These are phyloP conservation scores for Elymnias hypermnestra DNA, from an alignment of 1,140 invertebrate species.

Conservation along the genomic window DNA sequence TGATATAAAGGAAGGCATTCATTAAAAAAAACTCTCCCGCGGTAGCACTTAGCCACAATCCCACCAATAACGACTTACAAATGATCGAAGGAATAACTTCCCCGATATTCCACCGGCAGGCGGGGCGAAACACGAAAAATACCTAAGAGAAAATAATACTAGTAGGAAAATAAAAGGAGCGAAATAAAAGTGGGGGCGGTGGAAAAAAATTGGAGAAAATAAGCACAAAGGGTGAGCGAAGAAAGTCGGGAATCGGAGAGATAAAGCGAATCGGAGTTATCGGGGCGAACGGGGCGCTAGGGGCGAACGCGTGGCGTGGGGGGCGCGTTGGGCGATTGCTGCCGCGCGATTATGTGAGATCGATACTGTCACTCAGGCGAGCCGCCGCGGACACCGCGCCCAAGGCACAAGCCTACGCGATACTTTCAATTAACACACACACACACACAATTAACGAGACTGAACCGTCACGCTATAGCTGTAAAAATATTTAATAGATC, in stretches of 20 bases:
- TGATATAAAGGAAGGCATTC: conserved; percentile 60
- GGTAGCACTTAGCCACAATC: conserved; percentile 57
- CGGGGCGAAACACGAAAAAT: conserved; percentile 56
- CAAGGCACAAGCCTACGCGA: too few species aligned
- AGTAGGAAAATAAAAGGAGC: conserved; percentile 63
- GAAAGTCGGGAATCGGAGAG: conserved; percentile 57
- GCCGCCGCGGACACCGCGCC: conserved; percentile 9
- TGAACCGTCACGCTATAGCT: too few species aligned
- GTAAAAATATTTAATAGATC: too few species aligned
- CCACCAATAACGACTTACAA: conserved; percentile 65
- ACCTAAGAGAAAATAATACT: conserved; percentile 69
- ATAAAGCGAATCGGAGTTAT: conserved; percentile 74
- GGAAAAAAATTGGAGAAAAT: conserved; percentile 71
- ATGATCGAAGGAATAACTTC: conserved; percentile 60
- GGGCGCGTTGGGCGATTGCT: conserved; percentile 43
- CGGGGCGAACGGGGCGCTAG: conserved; percentile 44
- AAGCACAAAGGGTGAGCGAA: conserved; percentile 69
- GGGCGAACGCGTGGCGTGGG: conserved; percentile 38
- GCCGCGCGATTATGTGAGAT: conserved; percentile 56
- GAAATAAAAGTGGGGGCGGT: conserved; percentile 58
- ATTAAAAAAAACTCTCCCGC: conserved; percentile 62
- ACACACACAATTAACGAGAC: too few species aligned
- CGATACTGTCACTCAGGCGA: conserved; percentile 65
- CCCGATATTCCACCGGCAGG: conserved; percentile 31
- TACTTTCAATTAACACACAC: too few species aligned